These are phyloP conservation scores for Nysson spinosus DNA, from an alignment of 2,888 invertebrate genomes.

Conservation along the genomic window DNA sequence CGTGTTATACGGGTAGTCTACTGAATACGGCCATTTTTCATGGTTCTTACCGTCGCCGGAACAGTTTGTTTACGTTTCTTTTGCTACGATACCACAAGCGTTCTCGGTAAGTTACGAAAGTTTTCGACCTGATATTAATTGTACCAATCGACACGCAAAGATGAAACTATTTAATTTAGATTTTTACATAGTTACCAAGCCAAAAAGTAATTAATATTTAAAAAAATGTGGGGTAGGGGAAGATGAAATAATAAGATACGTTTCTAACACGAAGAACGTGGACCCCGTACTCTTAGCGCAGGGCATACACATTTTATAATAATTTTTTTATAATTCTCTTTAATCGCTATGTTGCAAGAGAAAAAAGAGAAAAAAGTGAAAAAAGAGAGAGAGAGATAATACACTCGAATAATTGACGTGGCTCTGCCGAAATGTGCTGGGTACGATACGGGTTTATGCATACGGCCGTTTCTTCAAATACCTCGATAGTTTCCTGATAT, in stretches of 20 bases:
- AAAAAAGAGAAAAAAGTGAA: neutral
- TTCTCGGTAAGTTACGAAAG: too few relatives aligned
- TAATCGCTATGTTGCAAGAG: slow-evolving; percentile 53
- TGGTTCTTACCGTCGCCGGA: too few relatives aligned
- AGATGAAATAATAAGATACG: slow-evolving; percentile 21
- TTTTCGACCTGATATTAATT: too few relatives aligned
- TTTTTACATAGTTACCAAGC: slow-evolving; percentile 74
- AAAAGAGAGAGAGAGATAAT: slow-evolving; percentile 16
- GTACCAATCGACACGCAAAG: too few relatives aligned
- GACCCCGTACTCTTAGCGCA: slow-evolving; percentile 49
- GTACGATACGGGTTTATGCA: slow-evolving; percentile 38
- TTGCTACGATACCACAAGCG: too few relatives aligned
- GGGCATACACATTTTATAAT: slow-evolving; percentile 45
- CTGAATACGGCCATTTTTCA: too few relatives aligned
- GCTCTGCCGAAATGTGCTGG: slow-evolving; percentile 31
- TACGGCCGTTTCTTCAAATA: slow-evolving; percentile 52
- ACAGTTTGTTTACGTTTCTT: too few relatives aligned
- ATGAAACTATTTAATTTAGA: slow-evolving; percentile 69
- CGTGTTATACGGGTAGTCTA: too few relatives aligned
- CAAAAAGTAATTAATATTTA: slow-evolving; percentile 69
- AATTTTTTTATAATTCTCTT: slow-evolving; percentile 56
- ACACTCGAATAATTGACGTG: slow-evolving; percentile 23
- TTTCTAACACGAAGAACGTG: slow-evolving; percentile 32
- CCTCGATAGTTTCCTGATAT: slow-evolving; percentile 60
- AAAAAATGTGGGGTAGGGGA: slow-evolving; percentile 17